A percentile compares a stretch with the other conserved stretches of the same genome.
Conservation (phyloP, 2,113 vertebrate genomes). For the Salvelinus fontinalis region DNA sequence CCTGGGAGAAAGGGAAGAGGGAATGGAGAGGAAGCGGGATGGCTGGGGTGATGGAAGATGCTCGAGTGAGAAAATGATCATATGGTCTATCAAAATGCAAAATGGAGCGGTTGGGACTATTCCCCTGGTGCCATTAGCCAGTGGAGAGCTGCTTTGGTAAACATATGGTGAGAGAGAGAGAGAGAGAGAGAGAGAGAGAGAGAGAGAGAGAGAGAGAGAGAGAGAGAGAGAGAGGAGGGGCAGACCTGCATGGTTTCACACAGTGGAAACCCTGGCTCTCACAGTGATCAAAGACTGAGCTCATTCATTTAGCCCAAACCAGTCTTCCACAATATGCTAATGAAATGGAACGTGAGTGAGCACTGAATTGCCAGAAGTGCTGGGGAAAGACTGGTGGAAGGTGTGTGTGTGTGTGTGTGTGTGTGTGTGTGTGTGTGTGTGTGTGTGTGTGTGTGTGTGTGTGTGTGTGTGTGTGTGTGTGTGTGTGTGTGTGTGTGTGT, state of each 20-base stretch:
- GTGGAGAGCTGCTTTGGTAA: constrained; percentile 34
- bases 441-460: too few relatives aligned
- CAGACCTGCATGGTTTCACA: constrained; percentile 7
- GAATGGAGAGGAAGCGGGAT: background rate
- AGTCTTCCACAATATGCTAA: constrained; percentile 35
- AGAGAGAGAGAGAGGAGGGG: background rate
- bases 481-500: background rate
- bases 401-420: too few relatives aligned
- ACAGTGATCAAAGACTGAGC: constrained; percentile 51
- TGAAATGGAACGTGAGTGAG: background rate
- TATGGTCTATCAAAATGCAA: constrained; percentile 50
- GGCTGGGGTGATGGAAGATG: background rate
- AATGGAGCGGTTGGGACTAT: constrained; percentile 43
- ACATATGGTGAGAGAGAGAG: constrained; percentile 41
- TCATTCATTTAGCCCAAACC: constrained; percentile 26
- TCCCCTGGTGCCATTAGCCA: constrained; percentile 35
- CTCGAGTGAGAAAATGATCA: constrained; percentile 13
- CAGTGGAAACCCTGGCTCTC: constrained; percentile 11
- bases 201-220: constrained; percentile 15
- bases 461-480: background rate
- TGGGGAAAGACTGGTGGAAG: background rate
- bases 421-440: too few relatives aligned
- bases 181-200: constrained; percentile 4
- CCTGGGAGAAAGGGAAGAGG: background rate
- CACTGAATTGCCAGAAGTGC: background rate